Conservation (phyloP, 2,113 vertebrate genomes). For the Mormyrus lacerda region DNA sequence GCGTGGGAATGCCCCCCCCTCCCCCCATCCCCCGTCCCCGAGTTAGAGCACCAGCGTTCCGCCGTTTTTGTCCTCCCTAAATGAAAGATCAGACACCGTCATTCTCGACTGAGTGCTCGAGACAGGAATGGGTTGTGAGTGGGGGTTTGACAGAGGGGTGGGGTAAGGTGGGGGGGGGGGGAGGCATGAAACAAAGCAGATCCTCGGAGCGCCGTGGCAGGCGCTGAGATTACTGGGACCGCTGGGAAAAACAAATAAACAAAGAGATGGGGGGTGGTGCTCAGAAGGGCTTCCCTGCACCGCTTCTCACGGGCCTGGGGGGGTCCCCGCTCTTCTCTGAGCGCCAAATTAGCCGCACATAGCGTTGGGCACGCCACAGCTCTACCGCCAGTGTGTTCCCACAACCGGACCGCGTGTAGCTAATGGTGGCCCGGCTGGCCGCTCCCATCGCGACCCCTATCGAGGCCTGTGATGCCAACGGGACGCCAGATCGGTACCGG, state of each 20-base stretch:
- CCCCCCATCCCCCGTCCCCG: not conserved
- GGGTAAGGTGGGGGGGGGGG: not conserved
- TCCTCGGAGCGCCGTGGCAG: slow-evolving; percentile 2
- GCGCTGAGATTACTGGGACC: slow-evolving; percentile 5
- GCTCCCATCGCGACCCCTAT: not conserved
- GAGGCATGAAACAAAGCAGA: not conserved
- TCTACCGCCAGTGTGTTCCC: not conserved
- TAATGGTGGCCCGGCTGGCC: not conserved
- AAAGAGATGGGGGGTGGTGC: slow-evolving; percentile 8
- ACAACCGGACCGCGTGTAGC: not conserved
- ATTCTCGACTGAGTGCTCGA: not conserved
- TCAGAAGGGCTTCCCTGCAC: slow-evolving; percentile 12
- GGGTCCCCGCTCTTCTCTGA: not conserved
- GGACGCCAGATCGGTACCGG: not conserved
- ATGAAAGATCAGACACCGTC: not conserved
- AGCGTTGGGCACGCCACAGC: not conserved
- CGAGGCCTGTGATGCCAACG: not conserved
- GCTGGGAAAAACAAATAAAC: slow-evolving; percentile 23
- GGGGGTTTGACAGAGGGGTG: not conserved
- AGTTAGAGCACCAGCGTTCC: not conserved
- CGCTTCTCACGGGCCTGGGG: not conserved
- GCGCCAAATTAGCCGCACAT: not conserved
- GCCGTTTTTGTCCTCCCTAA: not conserved
- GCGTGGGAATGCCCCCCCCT: not conserved
- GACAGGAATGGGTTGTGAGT: not conserved